phyloP scores from a whole-genome alignment of 2,797 vertebrate genomes.

The Pseudochaenichthys georgianus region DNA sequence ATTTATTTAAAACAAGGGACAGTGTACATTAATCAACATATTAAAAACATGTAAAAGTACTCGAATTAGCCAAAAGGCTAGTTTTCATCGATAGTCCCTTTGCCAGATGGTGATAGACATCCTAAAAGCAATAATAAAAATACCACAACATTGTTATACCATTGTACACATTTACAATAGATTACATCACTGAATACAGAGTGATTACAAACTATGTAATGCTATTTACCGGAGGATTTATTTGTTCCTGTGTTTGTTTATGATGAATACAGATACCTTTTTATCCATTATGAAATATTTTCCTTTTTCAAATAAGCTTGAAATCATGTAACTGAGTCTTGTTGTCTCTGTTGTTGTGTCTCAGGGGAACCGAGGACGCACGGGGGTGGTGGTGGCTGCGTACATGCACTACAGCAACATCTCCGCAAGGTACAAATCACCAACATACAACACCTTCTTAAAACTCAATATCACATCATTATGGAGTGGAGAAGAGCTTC shows the following conservation, averaged over 20 bases:
- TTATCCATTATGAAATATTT: conserved; percentile 20
- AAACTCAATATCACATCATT: neutral
- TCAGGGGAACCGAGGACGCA: conserved; percentile 92
- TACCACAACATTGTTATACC: no score
- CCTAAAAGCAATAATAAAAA: no score
- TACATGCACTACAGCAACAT: conserved; percentile 99
- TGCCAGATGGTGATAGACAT: no score
- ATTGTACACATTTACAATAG: no score
- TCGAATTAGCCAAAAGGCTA: no score
- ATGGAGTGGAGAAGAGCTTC: neutral
- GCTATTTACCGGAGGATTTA: conserved; percentile 22
- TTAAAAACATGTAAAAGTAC: no score
- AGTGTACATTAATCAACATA: no score
- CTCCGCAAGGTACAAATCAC: conserved; percentile 89
- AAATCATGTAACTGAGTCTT: neutral
- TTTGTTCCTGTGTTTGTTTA: conserved; percentile 6
- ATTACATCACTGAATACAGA: no score
- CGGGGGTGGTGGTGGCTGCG: conserved; percentile 93
- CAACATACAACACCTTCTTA: no score
- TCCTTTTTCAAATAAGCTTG: conserved; percentile 18
- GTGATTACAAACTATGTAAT: conserved; percentile 20
- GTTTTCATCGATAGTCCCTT: no score
- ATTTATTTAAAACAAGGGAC: no score
- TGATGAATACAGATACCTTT: neutral
- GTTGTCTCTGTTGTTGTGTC: conserved; percentile 31